Conservation (phyloP, 23 tunicate genomes). For the Halocynthia roretzi region DNA sequence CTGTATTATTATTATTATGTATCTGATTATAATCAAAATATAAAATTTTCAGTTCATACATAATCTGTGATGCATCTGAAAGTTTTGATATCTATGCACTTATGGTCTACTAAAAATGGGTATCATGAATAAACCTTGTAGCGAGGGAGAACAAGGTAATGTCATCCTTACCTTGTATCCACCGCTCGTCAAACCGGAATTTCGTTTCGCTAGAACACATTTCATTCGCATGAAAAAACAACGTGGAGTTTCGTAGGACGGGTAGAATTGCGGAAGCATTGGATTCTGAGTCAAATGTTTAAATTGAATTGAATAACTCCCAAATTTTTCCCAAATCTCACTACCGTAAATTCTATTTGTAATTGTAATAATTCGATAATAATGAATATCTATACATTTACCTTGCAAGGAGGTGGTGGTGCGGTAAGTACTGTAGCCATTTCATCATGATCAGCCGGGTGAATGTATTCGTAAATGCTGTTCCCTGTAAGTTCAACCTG, state of each 20-base stretch:
- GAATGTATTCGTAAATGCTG: constrained; percentile 89
- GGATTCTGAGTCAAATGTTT: constrained; percentile 2
- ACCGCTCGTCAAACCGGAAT: constrained; percentile 83
- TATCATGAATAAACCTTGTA: too few relatives aligned
- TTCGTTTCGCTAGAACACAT: constrained; percentile 81
- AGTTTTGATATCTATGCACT: too few relatives aligned
- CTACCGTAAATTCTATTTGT: too few relatives aligned
- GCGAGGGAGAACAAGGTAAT: too few relatives aligned
- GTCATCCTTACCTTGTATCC: constrained; percentile 62
- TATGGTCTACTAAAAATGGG: too few relatives aligned
- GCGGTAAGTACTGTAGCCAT: constrained; percentile 65
- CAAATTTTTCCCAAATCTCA: too few relatives aligned
- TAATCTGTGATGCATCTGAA: too few relatives aligned
- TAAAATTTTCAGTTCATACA: too few relatives aligned
- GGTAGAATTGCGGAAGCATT: constrained; percentile 29
- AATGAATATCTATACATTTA: neutral
- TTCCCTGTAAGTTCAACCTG: constrained; percentile 92
- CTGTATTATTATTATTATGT: too few relatives aligned
- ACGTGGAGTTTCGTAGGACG: constrained; percentile 68
- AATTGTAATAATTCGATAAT: too few relatives aligned
- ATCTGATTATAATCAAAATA: too few relatives aligned
- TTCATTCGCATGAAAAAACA: constrained; percentile 78
- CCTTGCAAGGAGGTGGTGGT: constrained; percentile 71
- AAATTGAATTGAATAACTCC: too few relatives aligned
- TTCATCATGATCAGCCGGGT: constrained; percentile 84